phyloP scores from a whole-genome alignment of 2,113 vertebrate genomes.

The Erythrocercus mccallii region DNA sequence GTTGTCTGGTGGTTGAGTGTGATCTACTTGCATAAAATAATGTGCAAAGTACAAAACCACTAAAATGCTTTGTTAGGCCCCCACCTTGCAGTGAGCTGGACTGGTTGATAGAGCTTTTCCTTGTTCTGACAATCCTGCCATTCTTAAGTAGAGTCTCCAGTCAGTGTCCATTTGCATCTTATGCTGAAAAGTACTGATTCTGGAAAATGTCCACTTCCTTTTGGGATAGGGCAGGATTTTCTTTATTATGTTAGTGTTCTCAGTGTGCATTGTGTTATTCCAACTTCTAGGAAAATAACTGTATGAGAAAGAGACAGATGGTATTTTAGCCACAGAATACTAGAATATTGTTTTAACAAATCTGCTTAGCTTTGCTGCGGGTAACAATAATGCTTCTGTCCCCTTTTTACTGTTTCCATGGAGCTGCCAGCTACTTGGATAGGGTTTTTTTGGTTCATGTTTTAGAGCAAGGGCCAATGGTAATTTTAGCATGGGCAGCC shows the following conservation, averaged over 20 bases:
- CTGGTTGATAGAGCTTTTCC: background rate
- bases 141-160: background rate
- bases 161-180: background rate
- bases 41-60: background rate
- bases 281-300: background rate
- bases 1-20: background rate
- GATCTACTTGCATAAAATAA: background rate
- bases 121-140: background rate
- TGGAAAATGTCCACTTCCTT: background rate
- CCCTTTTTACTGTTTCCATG: slow-evolving; percentile 62
- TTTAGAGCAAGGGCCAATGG: slow-evolving; percentile 14
- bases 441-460: background rate
- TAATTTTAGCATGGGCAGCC: background rate
- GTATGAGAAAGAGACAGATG: background rate
- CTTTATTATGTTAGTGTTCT: background rate
- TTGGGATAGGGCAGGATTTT: background rate
- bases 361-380: background rate
- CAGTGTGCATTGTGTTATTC: background rate
- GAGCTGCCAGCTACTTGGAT: background rate
- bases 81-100: background rate
- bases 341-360: slow-evolving; percentile 34
- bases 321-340: background rate
- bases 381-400: slow-evolving; percentile 48
- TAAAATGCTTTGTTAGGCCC: background rate
- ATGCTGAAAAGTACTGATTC: background rate